phyloP scores from a whole-genome alignment of 2,888 invertebrate genomes.

The Junonia oenone region DNA sequence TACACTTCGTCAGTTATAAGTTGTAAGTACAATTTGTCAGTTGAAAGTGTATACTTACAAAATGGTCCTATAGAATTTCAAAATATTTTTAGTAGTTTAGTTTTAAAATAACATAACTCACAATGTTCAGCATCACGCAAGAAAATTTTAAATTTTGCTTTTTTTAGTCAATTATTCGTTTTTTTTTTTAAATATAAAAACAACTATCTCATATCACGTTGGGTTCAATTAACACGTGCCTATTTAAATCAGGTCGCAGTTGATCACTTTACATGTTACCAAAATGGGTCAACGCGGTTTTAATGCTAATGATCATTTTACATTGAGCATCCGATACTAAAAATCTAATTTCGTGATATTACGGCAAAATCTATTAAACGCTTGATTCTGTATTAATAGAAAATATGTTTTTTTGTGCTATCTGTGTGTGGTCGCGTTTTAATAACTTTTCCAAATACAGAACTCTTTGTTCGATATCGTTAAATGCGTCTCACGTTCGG shows the following conservation, averaged over 20 bases:
- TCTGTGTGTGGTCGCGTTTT: slow-evolving; percentile 31
- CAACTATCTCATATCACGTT: background rate
- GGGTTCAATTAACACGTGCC: background rate
- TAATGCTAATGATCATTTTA: background rate
- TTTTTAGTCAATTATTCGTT: too few relatives aligned
- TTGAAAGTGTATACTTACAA: too few relatives aligned
- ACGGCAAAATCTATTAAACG: background rate
- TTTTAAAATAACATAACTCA: too few relatives aligned
- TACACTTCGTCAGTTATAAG: too few relatives aligned
- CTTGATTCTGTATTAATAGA: background rate
- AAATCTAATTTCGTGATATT: background rate
- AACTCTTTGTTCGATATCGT: slow-evolving; percentile 28
- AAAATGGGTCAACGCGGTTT: background rate
- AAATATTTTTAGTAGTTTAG: too few relatives aligned
- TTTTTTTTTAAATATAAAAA: too few relatives aligned
- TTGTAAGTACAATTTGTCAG: too few relatives aligned
- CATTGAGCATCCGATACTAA: background rate
- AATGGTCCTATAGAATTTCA: too few relatives aligned
- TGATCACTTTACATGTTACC: background rate
- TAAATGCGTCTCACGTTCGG: slow-evolving; percentile 35
- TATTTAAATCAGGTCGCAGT: background rate
- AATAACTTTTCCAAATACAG: slow-evolving; percentile 19
- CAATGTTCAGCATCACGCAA: too few relatives aligned
- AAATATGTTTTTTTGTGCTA: background rate
- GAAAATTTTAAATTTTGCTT: too few relatives aligned